Base-by-base conservation (phyloP, 2,888 invertebrate genomes). In the Pollenia angustigena region DNA sequence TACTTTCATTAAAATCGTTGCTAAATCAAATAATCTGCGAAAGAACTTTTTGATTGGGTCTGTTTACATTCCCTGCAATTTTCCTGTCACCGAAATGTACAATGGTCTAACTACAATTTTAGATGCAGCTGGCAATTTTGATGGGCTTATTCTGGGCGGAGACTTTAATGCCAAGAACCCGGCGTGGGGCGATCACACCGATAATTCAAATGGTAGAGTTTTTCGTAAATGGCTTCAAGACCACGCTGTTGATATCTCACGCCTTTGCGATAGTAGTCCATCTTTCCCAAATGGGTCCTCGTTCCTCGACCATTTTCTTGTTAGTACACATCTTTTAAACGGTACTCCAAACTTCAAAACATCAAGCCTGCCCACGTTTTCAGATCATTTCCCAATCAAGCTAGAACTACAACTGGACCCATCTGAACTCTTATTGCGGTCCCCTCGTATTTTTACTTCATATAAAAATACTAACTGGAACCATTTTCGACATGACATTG, bases 381-480 rank as follows among this genome's bases (percentile, higher is more conserved):
- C 16, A 16, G n/a, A 18, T 64, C 16, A 64, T 10, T 46, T 7
- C 4, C 44, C 11, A 44, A 64, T 64, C 42, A 44, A 44, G 18
- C n/a, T n/a, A 50, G 14, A 50, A 50, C n/a, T n/a, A n/a, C 50
- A 50, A 50, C 32, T 50, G 50, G 50, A 32, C 32, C 32, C 32
- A 32, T 32, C 50, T n/a, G n/a, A 50, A 50, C 50, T 50, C 50
- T 50, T 50, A n/a, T 50, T 32, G 32, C 32, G n/a, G 50, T 6
- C n/a, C 12, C 42, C 62, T 32, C 12, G 42, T 64, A 40, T 52
- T 12, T 52, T 52, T 69, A 69, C 69, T 7, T 69, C 50, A 12
- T 76, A 64, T 40, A 78, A 66, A 66, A 78, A 78, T 10, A 78
- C 66, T 23, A 48, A 52, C 42, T 50, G 76, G 62, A 14, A 6